Percentiles rank a stretch among this genome's conserved stretches.
Evolutionary conservation across 2,888 invertebrate species (phyloP).

Genomic region (Drosophila ezoana): DNA sequence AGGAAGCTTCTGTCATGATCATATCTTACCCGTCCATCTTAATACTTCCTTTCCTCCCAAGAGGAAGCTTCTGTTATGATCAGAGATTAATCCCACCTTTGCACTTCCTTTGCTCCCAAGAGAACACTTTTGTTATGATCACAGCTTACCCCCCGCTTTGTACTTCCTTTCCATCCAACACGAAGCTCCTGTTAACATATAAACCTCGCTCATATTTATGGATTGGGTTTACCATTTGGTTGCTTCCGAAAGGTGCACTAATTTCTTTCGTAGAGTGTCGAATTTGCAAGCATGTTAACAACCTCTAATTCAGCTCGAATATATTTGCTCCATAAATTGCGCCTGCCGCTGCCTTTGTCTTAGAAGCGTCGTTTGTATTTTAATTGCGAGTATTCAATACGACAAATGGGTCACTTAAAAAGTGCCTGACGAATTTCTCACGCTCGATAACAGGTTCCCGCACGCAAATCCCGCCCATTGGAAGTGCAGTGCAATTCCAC

Average conservation of each 20-base stretch:
- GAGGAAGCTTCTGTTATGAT: too few species aligned
- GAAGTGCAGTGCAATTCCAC: slow-evolving; percentile 35
- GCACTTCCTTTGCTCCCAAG: too few species aligned
- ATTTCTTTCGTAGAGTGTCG: slow-evolving; percentile 18
- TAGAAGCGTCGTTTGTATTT: slow-evolving; percentile 48
- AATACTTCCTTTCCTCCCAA: too few species aligned
- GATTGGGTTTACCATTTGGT: not conserved
- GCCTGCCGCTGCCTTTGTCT: slow-evolving; percentile 31
- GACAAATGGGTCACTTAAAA: slow-evolving; percentile 65
- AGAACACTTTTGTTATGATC: too few species aligned
- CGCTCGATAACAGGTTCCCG: slow-evolving; percentile 68
- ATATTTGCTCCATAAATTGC: slow-evolving; percentile 54
- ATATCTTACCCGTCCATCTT: too few species aligned
- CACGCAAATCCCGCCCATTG: slow-evolving; percentile 14
- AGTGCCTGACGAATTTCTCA: slow-evolving; percentile 61
- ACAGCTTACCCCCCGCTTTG: too few species aligned
- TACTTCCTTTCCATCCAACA: too few species aligned
- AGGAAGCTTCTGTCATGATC: too few species aligned
- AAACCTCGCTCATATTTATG: too few species aligned
- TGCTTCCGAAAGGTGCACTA: not conserved
- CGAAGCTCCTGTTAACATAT: too few species aligned
- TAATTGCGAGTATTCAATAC: slow-evolving; percentile 57
- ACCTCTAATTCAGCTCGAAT: slow-evolving; percentile 26
- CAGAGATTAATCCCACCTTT: too few species aligned
- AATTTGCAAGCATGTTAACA: slow-evolving; percentile 6